phyloP scores from a whole-genome alignment of 2,113 vertebrate species.

The Melanocharis versteri region DNA sequence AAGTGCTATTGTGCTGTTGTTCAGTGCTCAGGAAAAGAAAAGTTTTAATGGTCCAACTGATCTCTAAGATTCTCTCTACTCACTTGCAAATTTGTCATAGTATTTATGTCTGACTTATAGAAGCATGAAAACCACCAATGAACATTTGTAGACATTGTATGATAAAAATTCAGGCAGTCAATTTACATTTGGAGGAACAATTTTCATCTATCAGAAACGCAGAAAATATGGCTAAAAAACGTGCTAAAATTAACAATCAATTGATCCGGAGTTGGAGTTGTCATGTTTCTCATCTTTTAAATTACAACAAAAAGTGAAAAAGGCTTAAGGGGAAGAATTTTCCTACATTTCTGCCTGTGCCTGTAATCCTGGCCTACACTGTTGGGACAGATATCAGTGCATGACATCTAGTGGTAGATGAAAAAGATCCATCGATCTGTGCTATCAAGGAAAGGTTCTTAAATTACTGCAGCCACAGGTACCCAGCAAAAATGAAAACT shows the following conservation, averaged over 20 bases:
- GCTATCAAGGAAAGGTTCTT: neutral
- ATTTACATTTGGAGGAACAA: neutral
- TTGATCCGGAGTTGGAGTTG: neutral
- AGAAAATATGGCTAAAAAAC: neutral
- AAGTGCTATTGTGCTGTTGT: neutral
- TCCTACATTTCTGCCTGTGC: neutral
- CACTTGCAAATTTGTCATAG: neutral
- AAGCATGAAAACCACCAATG: neutral
- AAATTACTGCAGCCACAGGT: neutral
- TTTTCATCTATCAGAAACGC: neutral
- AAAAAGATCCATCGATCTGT: neutral
- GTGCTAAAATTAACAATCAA: neutral
- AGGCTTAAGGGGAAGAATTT: neutral
- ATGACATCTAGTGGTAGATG: conserved; percentile 58
- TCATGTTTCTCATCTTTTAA: neutral
- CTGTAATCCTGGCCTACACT: neutral
- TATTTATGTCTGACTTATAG: neutral
- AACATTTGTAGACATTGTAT: neutral
- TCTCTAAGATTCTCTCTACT: neutral
- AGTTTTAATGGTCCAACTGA: neutral
- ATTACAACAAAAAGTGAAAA: neutral
- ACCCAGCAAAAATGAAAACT: neutral
- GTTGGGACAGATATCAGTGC: neutral
- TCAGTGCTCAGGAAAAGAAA: neutral
- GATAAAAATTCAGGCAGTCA: neutral